phyloP scores from a whole-genome alignment of 2,797 vertebrate genomes.

The Lemur catta region DNA sequence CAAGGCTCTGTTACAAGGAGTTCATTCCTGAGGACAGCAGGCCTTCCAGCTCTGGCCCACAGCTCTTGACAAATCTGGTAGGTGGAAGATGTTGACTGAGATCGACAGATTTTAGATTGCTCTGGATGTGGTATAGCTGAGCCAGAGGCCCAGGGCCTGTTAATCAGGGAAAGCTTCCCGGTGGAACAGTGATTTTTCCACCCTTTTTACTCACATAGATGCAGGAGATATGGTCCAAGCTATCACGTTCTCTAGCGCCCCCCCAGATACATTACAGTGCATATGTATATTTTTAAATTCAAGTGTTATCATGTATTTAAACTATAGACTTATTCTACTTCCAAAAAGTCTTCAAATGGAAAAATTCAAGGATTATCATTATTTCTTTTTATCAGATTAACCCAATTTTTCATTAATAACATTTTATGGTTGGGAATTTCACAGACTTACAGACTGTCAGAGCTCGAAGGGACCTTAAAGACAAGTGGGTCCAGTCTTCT shows the following conservation, averaged over 20 bases:
- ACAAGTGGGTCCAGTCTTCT: not conserved
- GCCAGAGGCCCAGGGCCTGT: not conserved
- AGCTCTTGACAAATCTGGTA: not conserved
- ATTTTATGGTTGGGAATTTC: not conserved
- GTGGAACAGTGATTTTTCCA: not conserved
- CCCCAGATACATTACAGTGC: not conserved
- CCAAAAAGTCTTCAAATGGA: not conserved
- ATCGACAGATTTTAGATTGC: not conserved
- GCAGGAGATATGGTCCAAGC: not conserved
- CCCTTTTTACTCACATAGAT: not conserved
- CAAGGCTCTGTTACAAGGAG: accelerated
- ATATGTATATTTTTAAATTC: not conserved
- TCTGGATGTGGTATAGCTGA: not conserved
- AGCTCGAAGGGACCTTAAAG: not conserved
- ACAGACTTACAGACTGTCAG: not conserved
- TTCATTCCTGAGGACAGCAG: too few relatives aligned
- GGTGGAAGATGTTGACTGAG: not conserved
- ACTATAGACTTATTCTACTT: not conserved
- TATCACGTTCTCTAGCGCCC: not conserved
- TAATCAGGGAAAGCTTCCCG: not conserved
- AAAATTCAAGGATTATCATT: not conserved
- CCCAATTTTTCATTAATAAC: not conserved
- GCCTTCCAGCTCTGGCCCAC: not conserved
- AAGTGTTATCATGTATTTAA: not conserved
- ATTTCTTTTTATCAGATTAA: not conserved